Conservation (phyloP, 2,888 invertebrate species). For the Harpagoxenus sublaevis region DNA sequence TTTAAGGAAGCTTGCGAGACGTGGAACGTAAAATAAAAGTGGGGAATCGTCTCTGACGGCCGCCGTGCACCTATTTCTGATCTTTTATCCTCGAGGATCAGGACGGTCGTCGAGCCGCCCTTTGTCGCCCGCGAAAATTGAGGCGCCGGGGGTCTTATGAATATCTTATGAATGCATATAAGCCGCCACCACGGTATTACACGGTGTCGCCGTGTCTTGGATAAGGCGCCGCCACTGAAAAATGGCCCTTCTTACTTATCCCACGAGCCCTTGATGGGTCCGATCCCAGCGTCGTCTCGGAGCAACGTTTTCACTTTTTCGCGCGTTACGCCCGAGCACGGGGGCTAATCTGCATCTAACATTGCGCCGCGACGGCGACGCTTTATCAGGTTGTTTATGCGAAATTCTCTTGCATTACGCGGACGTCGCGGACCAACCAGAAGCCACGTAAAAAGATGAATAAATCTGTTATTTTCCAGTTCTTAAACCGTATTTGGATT, state of each 20-base stretch:
- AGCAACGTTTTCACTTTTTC: slow-evolving; percentile 74
- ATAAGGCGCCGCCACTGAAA: slow-evolving; percentile 69
- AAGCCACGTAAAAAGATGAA: background rate
- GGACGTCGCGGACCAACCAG: background rate
- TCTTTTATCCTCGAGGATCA: slow-evolving; percentile 62
- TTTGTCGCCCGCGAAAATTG: slow-evolving; percentile 69
- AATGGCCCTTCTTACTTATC: slow-evolving; percentile 67
- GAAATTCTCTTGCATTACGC: slow-evolving; percentile 55
- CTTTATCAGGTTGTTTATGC: slow-evolving; percentile 64
- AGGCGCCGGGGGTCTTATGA: slow-evolving; percentile 73
- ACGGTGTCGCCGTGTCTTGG: slow-evolving; percentile 71
- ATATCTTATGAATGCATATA: slow-evolving; percentile 82
- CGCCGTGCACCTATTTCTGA: slow-evolving; percentile 30
- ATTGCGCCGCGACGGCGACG: slow-evolving; percentile 24
- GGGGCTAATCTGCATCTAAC: slow-evolving; percentile 66
- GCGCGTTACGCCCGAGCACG: slow-evolving; percentile 50
- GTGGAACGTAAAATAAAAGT: background rate
- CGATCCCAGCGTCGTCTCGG: slow-evolving; percentile 57
- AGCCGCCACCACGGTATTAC: slow-evolving; percentile 75
- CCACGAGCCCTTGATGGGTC: slow-evolving; percentile 61
- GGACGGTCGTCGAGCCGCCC: slow-evolving; percentile 56
- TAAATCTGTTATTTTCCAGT: background rate
- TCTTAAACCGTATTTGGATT: background rate
- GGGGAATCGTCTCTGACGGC: background rate
- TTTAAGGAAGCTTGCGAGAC: slow-evolving; percentile 10